Conservation (phyloP, 2,888 invertebrate species). For the Tryphoninae sp. region DNA sequence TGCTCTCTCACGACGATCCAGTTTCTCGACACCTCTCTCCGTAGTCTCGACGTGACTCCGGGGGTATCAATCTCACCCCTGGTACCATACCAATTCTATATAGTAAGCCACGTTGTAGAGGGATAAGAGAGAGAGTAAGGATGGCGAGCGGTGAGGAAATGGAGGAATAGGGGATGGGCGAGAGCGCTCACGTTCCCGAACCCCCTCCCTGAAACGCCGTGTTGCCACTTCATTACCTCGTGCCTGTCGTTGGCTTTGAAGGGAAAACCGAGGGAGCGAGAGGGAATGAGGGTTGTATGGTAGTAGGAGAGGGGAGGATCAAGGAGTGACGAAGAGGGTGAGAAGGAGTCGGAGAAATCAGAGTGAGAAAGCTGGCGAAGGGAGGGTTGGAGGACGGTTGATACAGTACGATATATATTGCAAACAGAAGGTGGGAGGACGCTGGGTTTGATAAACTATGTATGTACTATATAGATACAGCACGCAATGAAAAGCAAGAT, state of each 20-base stretch:
- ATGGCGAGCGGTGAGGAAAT: not conserved
- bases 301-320: constrained; percentile 23
- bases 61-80: constrained; percentile 79
- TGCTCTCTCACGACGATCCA: constrained; percentile 69
- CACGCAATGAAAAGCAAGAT: constrained; percentile 26
- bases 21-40: constrained; percentile 76
- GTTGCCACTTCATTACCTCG: constrained; percentile 80
- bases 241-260: constrained; percentile 59
- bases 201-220: constrained; percentile 73
- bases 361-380: constrained; percentile 52
- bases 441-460: constrained; percentile 14
- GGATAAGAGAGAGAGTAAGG: not conserved
- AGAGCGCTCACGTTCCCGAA: constrained; percentile 55
- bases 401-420: constrained; percentile 6
- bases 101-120: not conserved
- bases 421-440: not conserved
- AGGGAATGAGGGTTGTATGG: constrained; percentile 62
- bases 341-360: constrained; percentile 32
- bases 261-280: constrained; percentile 41
- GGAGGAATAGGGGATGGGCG: constrained; percentile 5
- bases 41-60: constrained; percentile 76
- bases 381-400: constrained; percentile 17
- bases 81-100: constrained; percentile 51
- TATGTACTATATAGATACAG: not conserved
- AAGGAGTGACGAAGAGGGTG: constrained; percentile 25